Conservation (phyloP, 2,797 vertebrate genomes). For the Sylvilagus floridanus region DNA sequence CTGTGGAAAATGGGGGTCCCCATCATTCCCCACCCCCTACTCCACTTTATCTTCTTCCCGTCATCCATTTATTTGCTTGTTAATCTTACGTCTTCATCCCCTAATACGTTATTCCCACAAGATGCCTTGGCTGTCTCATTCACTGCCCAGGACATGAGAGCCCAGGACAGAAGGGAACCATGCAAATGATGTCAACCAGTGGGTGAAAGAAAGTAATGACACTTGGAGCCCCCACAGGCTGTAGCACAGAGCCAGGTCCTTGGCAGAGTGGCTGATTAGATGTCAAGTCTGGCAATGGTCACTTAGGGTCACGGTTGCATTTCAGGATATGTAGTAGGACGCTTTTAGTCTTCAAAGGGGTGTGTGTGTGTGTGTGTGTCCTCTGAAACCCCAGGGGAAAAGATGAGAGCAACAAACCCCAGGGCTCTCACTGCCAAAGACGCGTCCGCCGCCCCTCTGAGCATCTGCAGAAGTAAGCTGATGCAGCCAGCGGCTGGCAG, state of each 20-base stretch:
- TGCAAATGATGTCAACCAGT: background rate
- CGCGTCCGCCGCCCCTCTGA: no score
- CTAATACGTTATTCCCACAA: background rate
- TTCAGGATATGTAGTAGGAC: background rate
- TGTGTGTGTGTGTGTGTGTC: no score
- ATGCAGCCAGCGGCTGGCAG: background rate
- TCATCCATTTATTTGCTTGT: background rate
- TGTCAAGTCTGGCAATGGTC: background rate
- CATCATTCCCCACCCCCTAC: background rate
- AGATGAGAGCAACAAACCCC: background rate
- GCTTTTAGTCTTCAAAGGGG: conserved; percentile 4
- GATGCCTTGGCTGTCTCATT: background rate
- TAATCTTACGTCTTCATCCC: background rate
- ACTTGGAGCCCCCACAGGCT: background rate
- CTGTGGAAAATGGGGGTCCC: background rate
- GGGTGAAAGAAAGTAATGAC: background rate
- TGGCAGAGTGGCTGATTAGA: background rate
- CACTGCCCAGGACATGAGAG: background rate
- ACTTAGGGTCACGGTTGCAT: background rate
- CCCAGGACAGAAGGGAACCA: background rate
- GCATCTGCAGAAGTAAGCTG: background rate
- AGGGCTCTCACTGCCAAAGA: no score
- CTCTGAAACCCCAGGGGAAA: background rate
- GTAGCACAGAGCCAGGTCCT: background rate
- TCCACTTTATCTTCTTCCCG: background rate